Evolutionary conservation across 2,113 vertebrate genomes (phyloP).

Genomic region (Circaetus gallicus): DNA sequence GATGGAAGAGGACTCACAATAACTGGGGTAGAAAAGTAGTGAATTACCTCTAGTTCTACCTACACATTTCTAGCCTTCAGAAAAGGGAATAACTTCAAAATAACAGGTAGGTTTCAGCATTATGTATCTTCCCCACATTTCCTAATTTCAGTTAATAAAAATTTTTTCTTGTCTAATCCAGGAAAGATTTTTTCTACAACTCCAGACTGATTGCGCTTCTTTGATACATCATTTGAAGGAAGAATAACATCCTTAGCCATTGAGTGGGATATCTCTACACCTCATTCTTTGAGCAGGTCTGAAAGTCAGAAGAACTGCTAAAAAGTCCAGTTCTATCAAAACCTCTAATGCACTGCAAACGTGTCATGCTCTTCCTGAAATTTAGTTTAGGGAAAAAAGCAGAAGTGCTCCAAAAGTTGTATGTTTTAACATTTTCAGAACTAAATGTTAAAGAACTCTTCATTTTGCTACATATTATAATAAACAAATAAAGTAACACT

Average conservation of each 20-base stretch:
- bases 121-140: background rate
- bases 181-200: background rate
- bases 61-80: background rate
- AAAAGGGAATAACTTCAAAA: background rate
- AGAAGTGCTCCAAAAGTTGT: background rate
- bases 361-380: background rate
- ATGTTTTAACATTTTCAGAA: background rate
- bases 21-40: background rate
- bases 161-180: background rate
- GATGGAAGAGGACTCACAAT: background rate
- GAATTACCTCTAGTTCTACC: background rate
- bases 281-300: background rate
- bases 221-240: background rate
- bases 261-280: background rate
- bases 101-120: background rate
- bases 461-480: background rate
- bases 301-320: background rate
- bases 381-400: background rate
- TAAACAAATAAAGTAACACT: background rate
- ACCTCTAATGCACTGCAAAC: background rate
- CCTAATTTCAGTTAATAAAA: background rate
- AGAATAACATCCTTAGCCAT: background rate
- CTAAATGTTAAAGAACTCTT: background rate
- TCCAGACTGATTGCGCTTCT: background rate
- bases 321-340: background rate